A percentile compares a stretch with the other conserved stretches of the same genome.
These are phyloP conservation scores for Muscidifurax raptorellus DNA, from an alignment of 1,140 invertebrate genomes.

Conservation along the genomic window DNA sequence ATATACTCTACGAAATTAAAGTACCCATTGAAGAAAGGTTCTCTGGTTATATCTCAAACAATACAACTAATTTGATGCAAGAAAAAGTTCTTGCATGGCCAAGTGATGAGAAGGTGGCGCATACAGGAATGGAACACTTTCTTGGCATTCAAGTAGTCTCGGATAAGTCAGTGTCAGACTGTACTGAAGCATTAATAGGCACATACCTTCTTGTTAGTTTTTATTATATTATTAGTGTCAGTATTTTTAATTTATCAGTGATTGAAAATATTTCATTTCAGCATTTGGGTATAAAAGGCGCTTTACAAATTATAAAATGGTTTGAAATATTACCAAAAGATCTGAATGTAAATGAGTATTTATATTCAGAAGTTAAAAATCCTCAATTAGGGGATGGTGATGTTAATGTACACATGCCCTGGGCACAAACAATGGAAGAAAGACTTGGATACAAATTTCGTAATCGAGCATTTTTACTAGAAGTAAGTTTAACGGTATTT, in stretches of 20 bases:
- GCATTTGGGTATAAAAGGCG: slow-evolving; percentile 76
- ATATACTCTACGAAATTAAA: slow-evolving; percentile 71
- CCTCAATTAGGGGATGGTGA: slow-evolving; percentile 63
- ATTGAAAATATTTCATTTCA: slow-evolving; percentile 61
- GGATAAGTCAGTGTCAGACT: slow-evolving; percentile 86
- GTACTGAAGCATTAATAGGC: slow-evolving; percentile 89
- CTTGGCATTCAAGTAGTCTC: slow-evolving; percentile 74
- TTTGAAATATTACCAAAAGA: slow-evolving; percentile 80
- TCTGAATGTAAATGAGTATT: slow-evolving; percentile 64
- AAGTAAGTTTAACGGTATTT: slow-evolving; percentile 68
- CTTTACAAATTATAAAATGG: slow-evolving; percentile 84
- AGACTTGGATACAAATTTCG: slow-evolving; percentile 82
- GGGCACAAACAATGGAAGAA: slow-evolving; percentile 77
- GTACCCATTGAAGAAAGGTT: slow-evolving; percentile 71
- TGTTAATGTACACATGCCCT: slow-evolving; percentile 73
- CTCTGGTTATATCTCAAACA: slow-evolving; percentile 65
- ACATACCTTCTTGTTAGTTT: slow-evolving; percentile 81
- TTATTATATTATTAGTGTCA: neutral
- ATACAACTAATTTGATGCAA: slow-evolving; percentile 54
- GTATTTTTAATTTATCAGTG: neutral
- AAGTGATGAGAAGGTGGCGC: slow-evolving; percentile 46
- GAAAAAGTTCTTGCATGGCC: slow-evolving; percentile 61
- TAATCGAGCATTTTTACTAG: slow-evolving; percentile 76
- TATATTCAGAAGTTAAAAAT: slow-evolving; percentile 51
- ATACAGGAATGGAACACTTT: slow-evolving; percentile 71